Conservation (phyloP, 1,140 invertebrate genomes). For the Drosophila santomea region DNA sequence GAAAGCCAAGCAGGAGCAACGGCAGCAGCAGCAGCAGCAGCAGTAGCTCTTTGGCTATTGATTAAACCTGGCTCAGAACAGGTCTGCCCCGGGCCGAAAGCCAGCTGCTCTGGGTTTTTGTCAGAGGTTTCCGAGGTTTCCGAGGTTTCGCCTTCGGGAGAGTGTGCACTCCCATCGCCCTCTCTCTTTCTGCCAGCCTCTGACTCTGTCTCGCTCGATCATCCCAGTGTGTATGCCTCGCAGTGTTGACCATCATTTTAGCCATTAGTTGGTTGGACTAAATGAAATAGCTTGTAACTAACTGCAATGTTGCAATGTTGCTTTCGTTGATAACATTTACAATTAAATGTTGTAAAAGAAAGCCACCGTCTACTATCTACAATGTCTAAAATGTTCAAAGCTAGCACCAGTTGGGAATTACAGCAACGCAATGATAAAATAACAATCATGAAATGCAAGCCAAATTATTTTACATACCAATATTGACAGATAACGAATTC, state of each 20-base stretch:
- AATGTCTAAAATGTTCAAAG: no score
- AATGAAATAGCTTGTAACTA: not conserved
- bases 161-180: conserved; percentile 34
- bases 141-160: conserved; percentile 36
- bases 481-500: no score
- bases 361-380: no score
- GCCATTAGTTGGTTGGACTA: not conserved
- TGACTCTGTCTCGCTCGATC: conserved; percentile 8
- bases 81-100: conserved; percentile 54
- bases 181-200: conserved; percentile 21
- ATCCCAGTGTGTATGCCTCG: conserved; percentile 62
- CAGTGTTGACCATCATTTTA: conserved; percentile 21
- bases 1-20: conserved; percentile 51
- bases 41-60: conserved; percentile 60
- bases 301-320: no score
- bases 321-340: no score
- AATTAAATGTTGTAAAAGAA: no score
- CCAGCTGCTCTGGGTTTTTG: conserved; percentile 7
- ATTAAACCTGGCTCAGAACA: conserved; percentile 80
- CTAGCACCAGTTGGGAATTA: conserved; percentile 1
- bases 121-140: conserved; percentile 26
- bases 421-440: not conserved
- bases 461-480: no score
- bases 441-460: no score
- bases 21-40: conserved; percentile 41